Percentiles rank a stretch among this genome's conserved stretches.
Conservation (phyloP, 92 coral and sea anemone genomes). For the Pocillopora meandrina region DNA sequence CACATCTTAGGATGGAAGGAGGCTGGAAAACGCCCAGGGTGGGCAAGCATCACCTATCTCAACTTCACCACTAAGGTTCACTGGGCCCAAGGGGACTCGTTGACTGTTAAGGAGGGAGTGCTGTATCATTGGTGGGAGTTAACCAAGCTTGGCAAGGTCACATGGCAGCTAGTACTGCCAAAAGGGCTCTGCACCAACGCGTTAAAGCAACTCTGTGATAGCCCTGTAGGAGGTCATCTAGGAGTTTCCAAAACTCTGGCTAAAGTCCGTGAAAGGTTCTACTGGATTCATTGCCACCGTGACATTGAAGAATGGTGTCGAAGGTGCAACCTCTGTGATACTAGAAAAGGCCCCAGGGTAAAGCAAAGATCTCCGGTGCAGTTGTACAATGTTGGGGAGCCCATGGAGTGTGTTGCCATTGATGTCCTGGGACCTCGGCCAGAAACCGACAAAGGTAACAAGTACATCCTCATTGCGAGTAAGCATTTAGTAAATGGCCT, state of each 20-base stretch:
- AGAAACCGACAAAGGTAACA: too few species aligned
- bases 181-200: constrained; percentile 3
- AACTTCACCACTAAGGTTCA: constrained; percentile 13
- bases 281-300: constrained; percentile 21
- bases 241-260: constrained; percentile 11
- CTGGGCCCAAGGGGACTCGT: constrained; percentile 39
- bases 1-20: constrained; percentile 21
- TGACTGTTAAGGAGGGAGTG: constrained; percentile 1
- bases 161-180: constrained; percentile 1
- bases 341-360: constrained; percentile 16
- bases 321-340: constrained; percentile 23
- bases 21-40: constrained; percentile 23
- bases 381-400: neutral
- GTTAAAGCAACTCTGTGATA: constrained; percentile 12
- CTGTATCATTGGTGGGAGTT: constrained; percentile 11
- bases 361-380: constrained; percentile 20
- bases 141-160: constrained; percentile 4
- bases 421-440: constrained; percentile 9
- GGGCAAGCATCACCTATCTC: constrained; percentile 19
- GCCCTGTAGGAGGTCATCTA: constrained; percentile 27
- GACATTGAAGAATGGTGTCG: constrained; percentile 5
- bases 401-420: too few species aligned
- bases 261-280: constrained; percentile 23
- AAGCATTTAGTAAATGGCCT: constrained; percentile 11
- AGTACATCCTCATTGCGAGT: constrained; percentile 3